Conservation (phyloP, 2,113 vertebrate species). For the Oophaga pumilio region DNA sequence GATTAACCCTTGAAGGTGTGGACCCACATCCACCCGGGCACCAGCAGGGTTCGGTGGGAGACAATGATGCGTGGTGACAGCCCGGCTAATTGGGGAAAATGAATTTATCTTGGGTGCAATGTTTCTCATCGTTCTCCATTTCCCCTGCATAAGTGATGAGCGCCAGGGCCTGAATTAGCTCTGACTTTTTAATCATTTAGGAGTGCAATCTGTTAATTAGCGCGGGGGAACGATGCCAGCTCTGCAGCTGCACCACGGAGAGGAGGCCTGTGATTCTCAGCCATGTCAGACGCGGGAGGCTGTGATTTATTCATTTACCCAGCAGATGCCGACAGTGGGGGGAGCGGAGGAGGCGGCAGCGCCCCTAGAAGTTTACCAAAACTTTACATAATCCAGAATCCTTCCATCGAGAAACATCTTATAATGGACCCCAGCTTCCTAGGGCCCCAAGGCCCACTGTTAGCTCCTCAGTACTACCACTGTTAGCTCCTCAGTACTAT, state of each 20-base stretch:
- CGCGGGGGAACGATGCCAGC: conserved; percentile 69
- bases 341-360: conserved; percentile 62
- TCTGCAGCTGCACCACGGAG: conserved; percentile 77
- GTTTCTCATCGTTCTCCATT: conserved; percentile 67
- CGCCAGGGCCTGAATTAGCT: conserved; percentile 67
- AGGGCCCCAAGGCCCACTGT: too few relatives aligned
- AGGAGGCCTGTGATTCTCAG: conserved; percentile 69
- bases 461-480: too few relatives aligned
- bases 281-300: conserved; percentile 42
- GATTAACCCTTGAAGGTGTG: too few relatives aligned
- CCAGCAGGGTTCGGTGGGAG: conserved; percentile 39
- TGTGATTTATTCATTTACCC: conserved; percentile 61
- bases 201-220: conserved; percentile 80
- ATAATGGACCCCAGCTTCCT: neutral
- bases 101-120: conserved; percentile 74
- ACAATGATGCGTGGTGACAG: conserved; percentile 75
- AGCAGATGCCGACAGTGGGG: conserved; percentile 49
- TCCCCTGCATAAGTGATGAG: conserved; percentile 79
- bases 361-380: conserved; percentile 17
- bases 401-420: neutral
- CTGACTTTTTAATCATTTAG: conserved; percentile 82
- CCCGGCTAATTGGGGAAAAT: conserved; percentile 79
- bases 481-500: too few relatives aligned
- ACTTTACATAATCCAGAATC: neutral
- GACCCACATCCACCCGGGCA: neutral